Conservation (phyloP, 2,797 vertebrate genomes). For the Pangasius macronema region DNA sequence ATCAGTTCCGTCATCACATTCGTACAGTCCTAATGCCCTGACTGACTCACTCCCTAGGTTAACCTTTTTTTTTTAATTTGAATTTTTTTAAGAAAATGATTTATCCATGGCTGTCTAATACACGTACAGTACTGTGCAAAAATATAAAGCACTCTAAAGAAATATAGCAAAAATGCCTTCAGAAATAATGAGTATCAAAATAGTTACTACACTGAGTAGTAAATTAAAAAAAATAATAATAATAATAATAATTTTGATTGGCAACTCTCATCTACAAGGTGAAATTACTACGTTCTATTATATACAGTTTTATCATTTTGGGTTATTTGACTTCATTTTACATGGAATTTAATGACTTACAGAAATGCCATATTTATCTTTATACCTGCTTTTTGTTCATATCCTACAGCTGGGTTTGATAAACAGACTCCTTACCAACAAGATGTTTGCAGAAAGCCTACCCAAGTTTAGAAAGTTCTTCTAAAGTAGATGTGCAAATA, state of each 20-base stretch:
- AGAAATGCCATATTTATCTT: background rate
- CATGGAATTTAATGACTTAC: too few relatives aligned
- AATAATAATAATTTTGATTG: too few relatives aligned
- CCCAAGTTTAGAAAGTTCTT: background rate
- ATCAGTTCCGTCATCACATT: constrained; percentile 85
- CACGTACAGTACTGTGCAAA: constrained; percentile 30
- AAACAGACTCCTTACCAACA: background rate
- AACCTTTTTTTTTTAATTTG: background rate
- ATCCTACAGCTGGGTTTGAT: background rate
- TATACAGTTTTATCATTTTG: background rate
- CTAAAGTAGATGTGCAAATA: background rate
- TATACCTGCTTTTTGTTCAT: background rate
- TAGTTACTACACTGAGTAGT: too few relatives aligned
- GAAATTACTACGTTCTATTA: background rate
- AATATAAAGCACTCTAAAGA: background rate
- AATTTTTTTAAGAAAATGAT: background rate
- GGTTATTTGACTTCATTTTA: too few relatives aligned
- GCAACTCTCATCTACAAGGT: background rate
- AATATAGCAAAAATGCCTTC: background rate
- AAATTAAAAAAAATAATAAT: too few relatives aligned
- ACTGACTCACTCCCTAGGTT: constrained; percentile 34
- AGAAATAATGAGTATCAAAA: background rate
- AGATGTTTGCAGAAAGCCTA: background rate
- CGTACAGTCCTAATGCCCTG: constrained; percentile 74
- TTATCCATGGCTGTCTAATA: constrained; percentile 23